Conservation (phyloP, 1,140 invertebrate genomes). For the Lerema accius region DNA sequence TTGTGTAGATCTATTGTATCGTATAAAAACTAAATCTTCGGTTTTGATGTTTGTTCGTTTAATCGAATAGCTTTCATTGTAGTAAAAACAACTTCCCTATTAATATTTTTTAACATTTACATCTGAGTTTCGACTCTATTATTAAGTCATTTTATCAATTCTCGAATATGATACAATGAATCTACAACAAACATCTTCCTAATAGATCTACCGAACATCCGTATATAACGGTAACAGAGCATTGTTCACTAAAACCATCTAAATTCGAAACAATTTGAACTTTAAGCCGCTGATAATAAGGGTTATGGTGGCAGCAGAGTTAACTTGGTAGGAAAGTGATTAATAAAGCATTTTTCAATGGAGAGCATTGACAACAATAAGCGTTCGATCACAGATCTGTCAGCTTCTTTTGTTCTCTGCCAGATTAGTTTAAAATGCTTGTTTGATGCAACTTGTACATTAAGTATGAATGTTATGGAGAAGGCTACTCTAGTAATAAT, state of each 20-base stretch:
- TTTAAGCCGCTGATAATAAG: neutral
- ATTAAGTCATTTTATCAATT: too few species aligned
- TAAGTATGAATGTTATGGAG: too few species aligned
- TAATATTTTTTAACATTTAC: neutral
- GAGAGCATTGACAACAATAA: constrained; percentile 48
- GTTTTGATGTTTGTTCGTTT: too few species aligned
- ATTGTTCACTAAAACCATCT: neutral
- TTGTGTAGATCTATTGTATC: too few species aligned
- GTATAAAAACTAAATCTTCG: too few species aligned
- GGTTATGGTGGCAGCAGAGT: neutral
- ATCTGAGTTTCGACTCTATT: too few species aligned
- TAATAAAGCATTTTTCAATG: constrained; percentile 39
- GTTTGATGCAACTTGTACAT: constrained; percentile 9
- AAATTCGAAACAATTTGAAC: neutral
- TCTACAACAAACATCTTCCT: constrained; percentile 9
- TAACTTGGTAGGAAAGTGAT: constrained; percentile 13
- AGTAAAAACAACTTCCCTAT: too few species aligned
- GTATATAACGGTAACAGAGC: constrained; percentile 16
- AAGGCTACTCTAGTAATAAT: too few species aligned
- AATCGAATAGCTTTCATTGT: too few species aligned
- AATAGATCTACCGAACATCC: constrained; percentile 21
- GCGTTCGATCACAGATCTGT: constrained; percentile 54
- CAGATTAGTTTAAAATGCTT: constrained; percentile 27
- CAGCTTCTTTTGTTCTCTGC: constrained; percentile 41
- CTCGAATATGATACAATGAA: constrained; percentile 6